Evolutionary conservation across 1,140 invertebrate genomes (phyloP).

Genomic region (Dufourea novaeangliae): DNA sequence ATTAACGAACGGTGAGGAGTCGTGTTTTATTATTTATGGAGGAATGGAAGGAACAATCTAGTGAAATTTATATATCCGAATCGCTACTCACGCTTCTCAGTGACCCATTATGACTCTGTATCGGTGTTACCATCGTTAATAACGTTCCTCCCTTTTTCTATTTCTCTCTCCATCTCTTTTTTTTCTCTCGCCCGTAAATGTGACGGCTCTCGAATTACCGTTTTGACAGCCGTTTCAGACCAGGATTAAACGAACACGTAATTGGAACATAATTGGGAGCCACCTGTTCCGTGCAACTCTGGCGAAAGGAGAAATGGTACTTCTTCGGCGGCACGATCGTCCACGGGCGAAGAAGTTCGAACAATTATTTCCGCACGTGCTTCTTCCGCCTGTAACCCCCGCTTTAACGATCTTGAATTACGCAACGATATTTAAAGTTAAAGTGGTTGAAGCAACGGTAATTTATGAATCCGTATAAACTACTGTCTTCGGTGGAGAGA

Average conservation of each 20-base stretch:
- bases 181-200: background rate
- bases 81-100: background rate
- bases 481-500: no score
- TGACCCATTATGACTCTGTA: slow-evolving; percentile 23
- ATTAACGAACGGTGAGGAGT: slow-evolving; percentile 15
- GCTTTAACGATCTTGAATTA: background rate
- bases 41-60: slow-evolving; percentile 24
- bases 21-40: background rate
- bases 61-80: slow-evolving; percentile 19
- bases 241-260: slow-evolving; percentile 71
- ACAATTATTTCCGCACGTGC: background rate
- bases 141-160: background rate
- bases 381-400: no score
- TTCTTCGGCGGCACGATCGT: slow-evolving; percentile 48
- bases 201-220: background rate
- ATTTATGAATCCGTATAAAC: background rate
- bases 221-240: slow-evolving; percentile 39
- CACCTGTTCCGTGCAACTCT: slow-evolving; percentile 65
- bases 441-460: background rate
- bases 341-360: slow-evolving; percentile 15
- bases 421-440: background rate
- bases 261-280: slow-evolving; percentile 72
- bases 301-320: slow-evolving; percentile 42
- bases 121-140: background rate
- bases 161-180: background rate